Conservation (phyloP, 2,113 vertebrate species). For the Hippocampus comes region DNA sequence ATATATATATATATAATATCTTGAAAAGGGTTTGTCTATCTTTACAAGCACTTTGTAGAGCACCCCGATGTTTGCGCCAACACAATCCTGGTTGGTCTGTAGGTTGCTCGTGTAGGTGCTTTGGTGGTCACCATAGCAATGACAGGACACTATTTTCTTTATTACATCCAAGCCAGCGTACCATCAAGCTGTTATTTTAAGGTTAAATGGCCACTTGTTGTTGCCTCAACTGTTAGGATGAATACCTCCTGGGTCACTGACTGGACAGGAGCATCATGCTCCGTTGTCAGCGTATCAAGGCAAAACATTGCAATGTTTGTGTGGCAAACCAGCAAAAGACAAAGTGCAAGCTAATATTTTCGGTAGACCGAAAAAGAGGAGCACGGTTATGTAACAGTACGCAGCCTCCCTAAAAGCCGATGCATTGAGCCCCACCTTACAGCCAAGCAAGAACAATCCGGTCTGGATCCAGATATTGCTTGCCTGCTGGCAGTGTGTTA, state of each 20-base stretch:
- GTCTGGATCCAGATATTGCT: constrained; percentile 31
- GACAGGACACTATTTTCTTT: not conserved
- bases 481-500: constrained; percentile 33
- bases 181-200: not conserved
- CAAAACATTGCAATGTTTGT: constrained; percentile 10
- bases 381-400: constrained; percentile 28
- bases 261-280: not conserved
- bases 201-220: not conserved
- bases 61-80: not conserved
- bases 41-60: not conserved
- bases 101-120: not conserved
- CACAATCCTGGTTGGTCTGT: not conserved
- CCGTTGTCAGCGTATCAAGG: not conserved
- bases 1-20: too few species aligned
- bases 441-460: constrained; percentile 15
- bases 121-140: not conserved
- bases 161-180: not conserved
- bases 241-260: not conserved
- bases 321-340: not conserved
- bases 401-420: constrained; percentile 9
- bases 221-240: not conserved
- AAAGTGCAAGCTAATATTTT: not conserved
- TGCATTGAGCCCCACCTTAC: constrained; percentile 17
- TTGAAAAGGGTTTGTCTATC: not conserved
- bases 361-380: not conserved